Evolutionary conservation across 2,113 vertebrate species (phyloP).

Genomic region (Stegastes partitus): DNA sequence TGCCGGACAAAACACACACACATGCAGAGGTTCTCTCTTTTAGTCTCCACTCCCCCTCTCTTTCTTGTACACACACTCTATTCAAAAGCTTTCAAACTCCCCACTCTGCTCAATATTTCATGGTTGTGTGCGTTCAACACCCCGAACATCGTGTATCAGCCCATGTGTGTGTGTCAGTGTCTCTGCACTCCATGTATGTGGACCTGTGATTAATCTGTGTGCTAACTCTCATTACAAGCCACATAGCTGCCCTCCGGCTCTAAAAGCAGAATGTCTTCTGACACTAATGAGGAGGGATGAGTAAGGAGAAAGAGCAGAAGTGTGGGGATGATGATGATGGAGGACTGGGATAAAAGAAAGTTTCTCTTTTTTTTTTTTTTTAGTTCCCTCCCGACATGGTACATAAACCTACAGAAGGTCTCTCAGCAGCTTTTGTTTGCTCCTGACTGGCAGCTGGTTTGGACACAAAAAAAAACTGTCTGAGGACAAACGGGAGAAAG

Average conservation of each 20-base stretch:
- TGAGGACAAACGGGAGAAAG: not conserved
- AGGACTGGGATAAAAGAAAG: conserved; percentile 19
- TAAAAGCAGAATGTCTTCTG: conserved; percentile 52
- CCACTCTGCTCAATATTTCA: conserved; percentile 44
- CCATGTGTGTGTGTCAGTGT: not conserved
- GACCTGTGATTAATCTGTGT: conserved; percentile 48
- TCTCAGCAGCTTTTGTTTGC: conserved; percentile 10
- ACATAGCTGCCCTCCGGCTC: conserved; percentile 43
- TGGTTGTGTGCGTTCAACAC: conserved; percentile 26
- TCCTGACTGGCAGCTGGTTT: conserved; percentile 10
- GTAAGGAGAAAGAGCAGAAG: conserved; percentile 34
- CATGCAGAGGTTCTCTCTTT: not conserved
- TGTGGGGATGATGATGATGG: conserved; percentile 41
- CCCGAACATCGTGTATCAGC: not conserved
- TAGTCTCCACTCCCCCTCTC: not conserved
- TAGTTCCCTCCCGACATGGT: conserved; percentile 31
- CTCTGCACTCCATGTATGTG: conserved; percentile 20
- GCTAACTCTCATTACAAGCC: conserved; percentile 55
- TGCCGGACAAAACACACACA: not conserved
- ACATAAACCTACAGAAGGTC: conserved; percentile 49
- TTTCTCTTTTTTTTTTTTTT: conserved; percentile 13
- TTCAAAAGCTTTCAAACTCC: conserved; percentile 22
- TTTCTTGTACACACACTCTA: not conserved
- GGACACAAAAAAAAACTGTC: not conserved
- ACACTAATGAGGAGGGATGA: conserved; percentile 65